phyloP scores from a whole-genome alignment of 2,113 vertebrate genomes.

The Isichthys henryi region DNA sequence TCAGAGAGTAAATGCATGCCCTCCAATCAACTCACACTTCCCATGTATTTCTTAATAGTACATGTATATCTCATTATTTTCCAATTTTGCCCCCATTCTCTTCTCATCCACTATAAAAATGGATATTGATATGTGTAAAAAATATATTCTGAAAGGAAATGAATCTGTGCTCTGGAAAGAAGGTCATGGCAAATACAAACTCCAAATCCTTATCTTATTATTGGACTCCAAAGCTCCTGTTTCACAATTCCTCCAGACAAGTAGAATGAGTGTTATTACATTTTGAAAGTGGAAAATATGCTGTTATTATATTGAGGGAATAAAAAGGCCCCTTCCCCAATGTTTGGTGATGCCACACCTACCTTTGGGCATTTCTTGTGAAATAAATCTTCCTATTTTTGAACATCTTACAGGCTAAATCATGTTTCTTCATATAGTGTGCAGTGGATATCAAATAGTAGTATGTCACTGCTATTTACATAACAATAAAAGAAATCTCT shows the following conservation, averaged over 20 bases:
- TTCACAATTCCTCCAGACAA: slow-evolving; percentile 1
- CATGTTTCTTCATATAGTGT: neutral
- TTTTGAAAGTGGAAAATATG: neutral
- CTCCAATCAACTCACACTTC: neutral
- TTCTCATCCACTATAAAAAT: neutral
- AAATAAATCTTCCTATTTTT: neutral
- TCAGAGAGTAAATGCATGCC: neutral
- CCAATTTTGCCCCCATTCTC: neutral
- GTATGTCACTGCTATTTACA: neutral
- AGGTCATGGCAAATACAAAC: slow-evolving; percentile 8
- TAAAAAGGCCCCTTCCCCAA: neutral
- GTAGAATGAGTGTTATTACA: slow-evolving; percentile 5
- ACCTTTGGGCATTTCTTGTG: neutral
- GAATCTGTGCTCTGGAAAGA: neutral
- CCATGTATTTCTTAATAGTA: neutral
- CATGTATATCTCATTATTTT: neutral
- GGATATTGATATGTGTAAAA: slow-evolving; percentile 2
- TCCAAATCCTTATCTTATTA: neutral
- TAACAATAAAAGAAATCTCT: neutral
- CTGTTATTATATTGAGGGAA: neutral
- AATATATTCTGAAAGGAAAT: neutral
- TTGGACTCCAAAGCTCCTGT: slow-evolving; percentile 3
- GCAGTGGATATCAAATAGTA: neutral
- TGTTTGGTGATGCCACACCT: neutral
- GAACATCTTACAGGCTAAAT: neutral